These are phyloP conservation scores for Dryomyza anilis DNA, from an alignment of 2,888 invertebrate genomes.

Conservation along the genomic window DNA sequence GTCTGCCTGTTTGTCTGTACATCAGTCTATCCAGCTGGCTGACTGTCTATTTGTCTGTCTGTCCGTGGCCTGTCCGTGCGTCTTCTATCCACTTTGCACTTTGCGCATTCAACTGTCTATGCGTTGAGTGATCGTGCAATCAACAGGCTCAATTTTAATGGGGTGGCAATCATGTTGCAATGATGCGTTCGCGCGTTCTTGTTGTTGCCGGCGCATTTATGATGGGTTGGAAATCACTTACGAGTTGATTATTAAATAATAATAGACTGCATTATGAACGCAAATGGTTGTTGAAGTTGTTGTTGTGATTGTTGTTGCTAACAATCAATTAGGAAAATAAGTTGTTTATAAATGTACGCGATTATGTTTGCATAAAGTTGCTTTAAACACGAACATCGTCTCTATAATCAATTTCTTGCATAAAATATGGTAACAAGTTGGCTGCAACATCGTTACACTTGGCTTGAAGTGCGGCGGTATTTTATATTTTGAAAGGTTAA, in stretches of 20 bases:
- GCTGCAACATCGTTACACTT: no score
- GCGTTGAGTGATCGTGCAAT: conserved; percentile 26
- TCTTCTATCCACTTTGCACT: conserved; percentile 32
- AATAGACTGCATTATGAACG: conserved; percentile 49
- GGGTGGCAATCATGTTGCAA: conserved; percentile 54
- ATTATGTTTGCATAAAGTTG: conserved; percentile 1
- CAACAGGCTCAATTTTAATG: conserved; percentile 47
- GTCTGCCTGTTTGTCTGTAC: no score
- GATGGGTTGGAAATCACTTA: conserved; percentile 56
- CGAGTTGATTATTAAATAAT: conserved; percentile 59
- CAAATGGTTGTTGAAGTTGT: conserved; percentile 5
- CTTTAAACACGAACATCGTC: no score
- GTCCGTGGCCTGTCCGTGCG: conserved; percentile 38
- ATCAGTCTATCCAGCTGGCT: no score
- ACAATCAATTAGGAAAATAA: conserved; percentile 19
- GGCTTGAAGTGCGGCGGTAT: no score
- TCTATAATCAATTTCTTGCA: neutral
- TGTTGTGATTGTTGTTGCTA: conserved; percentile 2
- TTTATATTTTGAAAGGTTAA: no score
- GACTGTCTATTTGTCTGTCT: no score
- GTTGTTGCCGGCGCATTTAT: conserved; percentile 13
- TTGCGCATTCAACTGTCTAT: conserved; percentile 35
- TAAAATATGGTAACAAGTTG: neutral
- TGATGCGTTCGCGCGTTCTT: conserved; percentile 33
- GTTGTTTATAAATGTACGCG: conserved; percentile 15